These are phyloP conservation scores for Drosophila busckii DNA, from an alignment of 1,140 invertebrate species.

Conservation along the genomic window DNA sequence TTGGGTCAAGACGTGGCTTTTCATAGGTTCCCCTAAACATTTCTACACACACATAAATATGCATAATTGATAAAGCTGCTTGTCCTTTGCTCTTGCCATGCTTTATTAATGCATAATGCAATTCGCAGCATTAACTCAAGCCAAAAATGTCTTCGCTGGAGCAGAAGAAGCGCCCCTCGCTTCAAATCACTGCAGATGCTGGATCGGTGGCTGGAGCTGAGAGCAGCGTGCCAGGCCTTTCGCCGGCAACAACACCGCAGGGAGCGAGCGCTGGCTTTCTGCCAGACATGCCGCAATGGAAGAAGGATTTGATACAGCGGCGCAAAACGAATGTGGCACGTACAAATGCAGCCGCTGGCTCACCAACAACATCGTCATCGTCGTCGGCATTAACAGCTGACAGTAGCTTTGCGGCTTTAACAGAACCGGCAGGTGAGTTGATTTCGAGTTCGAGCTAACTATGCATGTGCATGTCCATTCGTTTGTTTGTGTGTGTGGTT, in stretches of 20 bases:
- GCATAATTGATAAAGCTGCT: background rate
- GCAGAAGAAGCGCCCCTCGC: slow-evolving; percentile 49
- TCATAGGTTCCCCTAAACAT: too few species aligned
- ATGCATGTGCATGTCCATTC: too few species aligned
- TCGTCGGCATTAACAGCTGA: slow-evolving; percentile 5
- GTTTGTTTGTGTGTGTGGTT: too few species aligned
- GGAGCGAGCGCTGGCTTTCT: slow-evolving; percentile 41
- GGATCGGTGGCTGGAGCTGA: slow-evolving; percentile 2
- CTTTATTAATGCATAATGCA: slow-evolving; percentile 54
- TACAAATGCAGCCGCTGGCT: slow-evolving; percentile 44
- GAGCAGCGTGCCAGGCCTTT: slow-evolving; percentile 1
- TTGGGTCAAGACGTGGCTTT: slow-evolving; percentile 12
- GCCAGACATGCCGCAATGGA: slow-evolving; percentile 84
- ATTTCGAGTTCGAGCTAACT: background rate
- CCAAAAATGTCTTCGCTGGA: slow-evolving; percentile 49
- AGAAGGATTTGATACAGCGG: slow-evolving; percentile 85
- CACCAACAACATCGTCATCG: slow-evolving; percentile 19
- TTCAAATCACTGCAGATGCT: slow-evolving; percentile 44
- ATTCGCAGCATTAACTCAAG: slow-evolving; percentile 38
- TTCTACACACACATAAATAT: too few species aligned
- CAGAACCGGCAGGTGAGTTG: slow-evolving; percentile 49
- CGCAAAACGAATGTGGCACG: slow-evolving; percentile 80
- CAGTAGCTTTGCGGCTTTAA: slow-evolving; percentile 53
- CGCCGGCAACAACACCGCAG: slow-evolving; percentile 28
- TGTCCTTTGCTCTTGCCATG: slow-evolving; percentile 3